phyloP scores from a whole-genome alignment of 30 jellyfish, hydroid and myxozoan species.

The Chrysaora quinquecirrha region DNA sequence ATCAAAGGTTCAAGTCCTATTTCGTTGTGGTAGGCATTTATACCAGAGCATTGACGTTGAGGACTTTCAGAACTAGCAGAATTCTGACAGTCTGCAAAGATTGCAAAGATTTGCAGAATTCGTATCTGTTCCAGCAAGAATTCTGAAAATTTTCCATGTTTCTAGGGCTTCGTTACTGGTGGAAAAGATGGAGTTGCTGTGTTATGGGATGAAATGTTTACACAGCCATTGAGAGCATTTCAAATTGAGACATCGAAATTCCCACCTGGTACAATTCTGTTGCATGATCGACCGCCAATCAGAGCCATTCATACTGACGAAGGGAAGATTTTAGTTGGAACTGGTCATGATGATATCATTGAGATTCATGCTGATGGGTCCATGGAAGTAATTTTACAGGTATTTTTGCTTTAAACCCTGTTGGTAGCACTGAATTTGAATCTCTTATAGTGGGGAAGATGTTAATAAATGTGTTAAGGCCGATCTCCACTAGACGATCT shows the following conservation, averaged over 20 bases:
- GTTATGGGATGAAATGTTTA: conserved; percentile 86
- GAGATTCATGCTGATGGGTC: conserved; percentile 90
- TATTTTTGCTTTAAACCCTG: not conserved
- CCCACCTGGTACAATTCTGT: conserved; percentile 91
- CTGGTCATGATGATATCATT: conserved; percentile 90
- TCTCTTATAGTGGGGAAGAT: not conserved
- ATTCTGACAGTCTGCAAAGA: no score
- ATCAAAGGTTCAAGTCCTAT: no score
- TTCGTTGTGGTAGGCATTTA: no score
- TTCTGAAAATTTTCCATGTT: not conserved
- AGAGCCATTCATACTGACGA: conserved; percentile 90
- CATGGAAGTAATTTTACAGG: conserved; percentile 93
- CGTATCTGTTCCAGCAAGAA: no score
- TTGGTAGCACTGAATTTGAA: not conserved
- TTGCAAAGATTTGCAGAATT: no score
- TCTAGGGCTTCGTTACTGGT: conserved; percentile 91
- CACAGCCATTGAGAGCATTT: conserved; percentile 89
- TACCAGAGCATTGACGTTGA: no score
- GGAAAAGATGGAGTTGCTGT: conserved; percentile 98
- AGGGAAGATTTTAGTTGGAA: conserved; percentile 84
- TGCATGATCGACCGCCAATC: conserved; percentile 84
- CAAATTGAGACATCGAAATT: conserved; percentile 80
- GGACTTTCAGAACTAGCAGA: no score
- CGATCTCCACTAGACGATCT: no score
- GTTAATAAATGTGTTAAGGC: no score